Base-by-base conservation (phyloP, 2,113 vertebrate genomes). In the Oreotrochilus melanogaster region DNA sequence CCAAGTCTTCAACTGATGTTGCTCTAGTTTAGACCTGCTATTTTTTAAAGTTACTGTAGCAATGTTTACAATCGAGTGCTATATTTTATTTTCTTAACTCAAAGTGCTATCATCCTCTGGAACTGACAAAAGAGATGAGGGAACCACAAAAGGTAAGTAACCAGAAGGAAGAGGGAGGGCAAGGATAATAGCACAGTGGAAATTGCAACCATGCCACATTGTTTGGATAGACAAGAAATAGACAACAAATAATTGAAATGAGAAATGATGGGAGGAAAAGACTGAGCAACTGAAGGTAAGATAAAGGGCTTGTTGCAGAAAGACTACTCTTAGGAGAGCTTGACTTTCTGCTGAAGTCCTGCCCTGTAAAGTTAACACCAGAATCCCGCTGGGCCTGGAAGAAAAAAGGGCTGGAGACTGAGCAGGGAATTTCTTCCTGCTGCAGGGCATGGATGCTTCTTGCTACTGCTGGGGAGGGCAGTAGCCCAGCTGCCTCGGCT, bases 341-440 rank as follows among this genome's bases (percentile, higher is more conserved):
- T 64, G 45, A 5, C 64, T 89, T 65, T 43, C 5, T 16, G 6
- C 9, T 13, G 58, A 60, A 67, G 72, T 47, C 48, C 71, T 72
- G 53, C 71, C 71, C n/a, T n/a, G 75, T 30, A 78, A 67, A 51
- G 66, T 45, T 35, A 30, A 31, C 31, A 23, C n/a, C 67, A 54
- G 89, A 89, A 92, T 83, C 43, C 87, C 62, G 74, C 87, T 37
- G 84, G 25, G 91, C 48, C 95, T n/a, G 65, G 58, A 33, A 82
- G 94, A 61, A 33, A 66, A 57, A 74, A 93, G 75, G 21, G 24
- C 25, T 80, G 43, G 30, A 25, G 11, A 27, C 28, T 6, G 65
- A n/a, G 71, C 88, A 95, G 96, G 94, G 83, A 86, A 86, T 42
- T 5, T 18, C n/a, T 48, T 22, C 4, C 33, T 11, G 85, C 94